Conservation (phyloP, 2,113 vertebrate genomes). For the Neodon shergylaensis region DNA sequence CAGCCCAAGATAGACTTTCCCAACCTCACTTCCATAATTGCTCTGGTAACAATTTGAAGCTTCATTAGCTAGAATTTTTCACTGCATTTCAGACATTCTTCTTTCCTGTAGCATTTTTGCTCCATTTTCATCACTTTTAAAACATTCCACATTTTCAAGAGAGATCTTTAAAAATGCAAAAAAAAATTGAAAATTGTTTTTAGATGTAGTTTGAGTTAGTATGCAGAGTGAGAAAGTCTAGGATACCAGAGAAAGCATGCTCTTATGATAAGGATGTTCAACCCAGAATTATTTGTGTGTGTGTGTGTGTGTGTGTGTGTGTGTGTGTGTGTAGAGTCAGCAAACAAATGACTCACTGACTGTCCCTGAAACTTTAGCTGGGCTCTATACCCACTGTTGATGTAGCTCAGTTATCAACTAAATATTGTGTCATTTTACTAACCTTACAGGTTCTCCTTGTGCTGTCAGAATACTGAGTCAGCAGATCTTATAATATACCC, state of each 20-base stretch:
- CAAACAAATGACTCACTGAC: background rate
- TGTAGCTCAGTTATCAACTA: background rate
- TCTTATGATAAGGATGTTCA: background rate
- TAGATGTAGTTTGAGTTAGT: background rate
- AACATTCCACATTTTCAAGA: background rate
- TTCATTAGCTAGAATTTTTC: background rate
- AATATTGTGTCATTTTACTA: background rate
- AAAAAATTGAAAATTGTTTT: background rate
- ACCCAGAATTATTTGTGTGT: too few species aligned
- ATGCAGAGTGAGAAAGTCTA: background rate
- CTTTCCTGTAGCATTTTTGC: background rate
- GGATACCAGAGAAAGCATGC: background rate
- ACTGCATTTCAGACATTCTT: background rate
- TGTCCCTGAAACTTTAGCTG: background rate
- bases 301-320: too few species aligned
- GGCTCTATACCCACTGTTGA: background rate
- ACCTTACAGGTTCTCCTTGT: background rate
- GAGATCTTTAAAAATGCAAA: background rate
- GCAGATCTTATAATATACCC: background rate
- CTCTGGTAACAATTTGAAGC: background rate
- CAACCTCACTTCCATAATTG: background rate
- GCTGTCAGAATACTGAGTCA: background rate
- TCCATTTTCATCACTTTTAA: background rate
- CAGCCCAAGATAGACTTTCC: background rate
- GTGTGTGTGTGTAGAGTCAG: background rate